Conservation (phyloP, 2,797 vertebrate species). For the Macropus fuliginosus region DNA sequence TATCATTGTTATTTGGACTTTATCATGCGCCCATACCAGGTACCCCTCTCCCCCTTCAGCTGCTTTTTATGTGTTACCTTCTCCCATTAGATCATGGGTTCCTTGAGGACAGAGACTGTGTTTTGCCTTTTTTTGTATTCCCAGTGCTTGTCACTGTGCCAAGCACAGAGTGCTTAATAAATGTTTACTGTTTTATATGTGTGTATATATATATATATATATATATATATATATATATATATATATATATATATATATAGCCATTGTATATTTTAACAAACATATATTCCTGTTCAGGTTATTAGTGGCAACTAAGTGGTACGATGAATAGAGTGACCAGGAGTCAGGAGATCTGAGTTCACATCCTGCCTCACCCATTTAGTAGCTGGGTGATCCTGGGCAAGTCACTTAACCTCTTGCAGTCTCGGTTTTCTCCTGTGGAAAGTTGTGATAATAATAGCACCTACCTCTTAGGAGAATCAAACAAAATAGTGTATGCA, state of each 20-base stretch:
- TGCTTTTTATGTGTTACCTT: not conserved
- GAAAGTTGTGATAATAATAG: not conserved
- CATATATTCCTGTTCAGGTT: not conserved
- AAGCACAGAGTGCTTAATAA: not conserved
- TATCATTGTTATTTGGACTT: not conserved
- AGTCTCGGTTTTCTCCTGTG: not conserved
- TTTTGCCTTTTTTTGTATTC: not conserved
- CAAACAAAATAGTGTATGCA: not conserved
- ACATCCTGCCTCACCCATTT: not conserved
- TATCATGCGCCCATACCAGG: not conserved
- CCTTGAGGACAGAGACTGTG: not conserved
- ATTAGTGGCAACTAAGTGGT: not conserved
- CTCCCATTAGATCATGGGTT: not conserved
- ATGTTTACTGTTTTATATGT: not conserved
- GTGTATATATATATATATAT: too few species aligned
- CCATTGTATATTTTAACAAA: not conserved
- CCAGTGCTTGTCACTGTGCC: not conserved
- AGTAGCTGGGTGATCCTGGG: not conserved
- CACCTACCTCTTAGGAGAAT: not conserved
- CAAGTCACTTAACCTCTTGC: not conserved
- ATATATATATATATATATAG: too few species aligned
- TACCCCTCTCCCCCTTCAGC: not conserved
- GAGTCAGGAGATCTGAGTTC: not conserved
- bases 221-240: too few species aligned
- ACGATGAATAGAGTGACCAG: not conserved